Percentiles rank a stretch among this genome's conserved stretches.
These are phyloP conservation scores for Agriopis marginaria DNA, from an alignment of 2,888 invertebrate species.

Conservation along the genomic window DNA sequence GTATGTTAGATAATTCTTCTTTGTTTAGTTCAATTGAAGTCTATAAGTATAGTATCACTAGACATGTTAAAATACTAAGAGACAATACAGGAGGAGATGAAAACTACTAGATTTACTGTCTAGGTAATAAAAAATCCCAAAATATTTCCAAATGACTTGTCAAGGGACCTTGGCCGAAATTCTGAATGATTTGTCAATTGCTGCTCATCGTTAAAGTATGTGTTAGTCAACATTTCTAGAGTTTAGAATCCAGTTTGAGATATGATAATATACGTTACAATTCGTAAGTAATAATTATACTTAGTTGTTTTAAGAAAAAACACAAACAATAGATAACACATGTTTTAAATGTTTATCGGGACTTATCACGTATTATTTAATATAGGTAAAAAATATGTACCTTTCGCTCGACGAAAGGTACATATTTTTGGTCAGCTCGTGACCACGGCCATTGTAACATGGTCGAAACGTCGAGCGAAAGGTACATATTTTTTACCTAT, in stretches of 20 bases:
- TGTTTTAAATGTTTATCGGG: too few species aligned
- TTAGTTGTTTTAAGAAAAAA: too few species aligned
- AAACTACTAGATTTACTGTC: neutral
- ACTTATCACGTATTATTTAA: too few species aligned
- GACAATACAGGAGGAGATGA: neutral
- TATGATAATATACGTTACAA: neutral
- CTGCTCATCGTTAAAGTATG: conserved; percentile 14
- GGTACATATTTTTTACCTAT: too few species aligned
- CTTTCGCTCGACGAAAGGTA: too few species aligned
- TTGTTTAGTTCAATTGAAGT: too few species aligned
- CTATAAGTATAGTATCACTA: neutral
- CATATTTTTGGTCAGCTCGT: too few species aligned
- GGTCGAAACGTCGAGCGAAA: too few species aligned
- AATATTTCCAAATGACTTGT: conserved; percentile 16
- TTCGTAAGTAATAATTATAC: neutral
- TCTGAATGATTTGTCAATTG: conserved; percentile 18
- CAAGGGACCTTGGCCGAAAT: conserved; percentile 28
- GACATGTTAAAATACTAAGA: neutral
- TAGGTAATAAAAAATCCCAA: conserved; percentile 16
- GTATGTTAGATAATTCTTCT: too few species aligned
- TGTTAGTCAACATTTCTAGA: conserved; percentile 22
- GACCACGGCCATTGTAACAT: too few species aligned
- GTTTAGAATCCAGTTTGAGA: conserved; percentile 10
- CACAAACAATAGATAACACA: too few species aligned
- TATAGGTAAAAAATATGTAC: too few species aligned